These are phyloP conservation scores for Sebastes fasciatus DNA, from an alignment of 2,113 vertebrate species.

Conservation along the genomic window DNA sequence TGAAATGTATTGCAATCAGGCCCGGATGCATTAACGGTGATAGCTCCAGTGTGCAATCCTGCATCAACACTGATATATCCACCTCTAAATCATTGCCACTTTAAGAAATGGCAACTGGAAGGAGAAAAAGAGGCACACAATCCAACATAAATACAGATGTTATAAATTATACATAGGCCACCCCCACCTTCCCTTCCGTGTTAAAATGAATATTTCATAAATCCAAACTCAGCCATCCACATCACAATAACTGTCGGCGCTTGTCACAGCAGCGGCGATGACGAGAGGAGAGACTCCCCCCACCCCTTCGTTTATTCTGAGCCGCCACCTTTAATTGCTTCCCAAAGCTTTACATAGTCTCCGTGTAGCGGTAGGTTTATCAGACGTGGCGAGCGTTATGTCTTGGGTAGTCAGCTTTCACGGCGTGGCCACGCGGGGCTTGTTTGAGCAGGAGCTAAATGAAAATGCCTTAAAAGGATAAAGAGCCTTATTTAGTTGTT, in stretches of 20 bases:
- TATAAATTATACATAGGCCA: conserved; percentile 72
- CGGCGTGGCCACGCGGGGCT: conserved; percentile 26
- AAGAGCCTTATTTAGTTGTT: conserved; percentile 26
- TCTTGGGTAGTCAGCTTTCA: conserved; percentile 43
- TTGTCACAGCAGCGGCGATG: conserved; percentile 63
- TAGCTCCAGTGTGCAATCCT: not conserved
- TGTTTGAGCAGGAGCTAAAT: conserved; percentile 34
- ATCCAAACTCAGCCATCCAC: conserved; percentile 68
- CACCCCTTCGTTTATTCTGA: conserved; percentile 30
- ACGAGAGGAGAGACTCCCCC: conserved; percentile 25
- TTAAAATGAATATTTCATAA: conserved; percentile 82
- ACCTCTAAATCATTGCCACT: conserved; percentile 16
- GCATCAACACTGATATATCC: not conserved
- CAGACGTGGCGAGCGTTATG: conserved; percentile 22
- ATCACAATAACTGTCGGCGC: conserved; percentile 59
- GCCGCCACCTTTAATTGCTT: conserved; percentile 72
- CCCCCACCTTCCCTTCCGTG: conserved; percentile 37
- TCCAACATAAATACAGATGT: conserved; percentile 60
- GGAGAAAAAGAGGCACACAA: conserved; percentile 7
- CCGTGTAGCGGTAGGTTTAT: conserved; percentile 50
- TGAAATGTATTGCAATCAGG: conserved; percentile 4
- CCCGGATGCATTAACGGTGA: not conserved
- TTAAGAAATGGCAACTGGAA: conserved; percentile 7
- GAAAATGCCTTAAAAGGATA: conserved; percentile 24
- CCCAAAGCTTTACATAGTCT: conserved; percentile 63